Evolutionary conservation across 92 coral and sea anemone species (phyloP).

Genomic region (Anthopleura xanthogrammica): DNA sequence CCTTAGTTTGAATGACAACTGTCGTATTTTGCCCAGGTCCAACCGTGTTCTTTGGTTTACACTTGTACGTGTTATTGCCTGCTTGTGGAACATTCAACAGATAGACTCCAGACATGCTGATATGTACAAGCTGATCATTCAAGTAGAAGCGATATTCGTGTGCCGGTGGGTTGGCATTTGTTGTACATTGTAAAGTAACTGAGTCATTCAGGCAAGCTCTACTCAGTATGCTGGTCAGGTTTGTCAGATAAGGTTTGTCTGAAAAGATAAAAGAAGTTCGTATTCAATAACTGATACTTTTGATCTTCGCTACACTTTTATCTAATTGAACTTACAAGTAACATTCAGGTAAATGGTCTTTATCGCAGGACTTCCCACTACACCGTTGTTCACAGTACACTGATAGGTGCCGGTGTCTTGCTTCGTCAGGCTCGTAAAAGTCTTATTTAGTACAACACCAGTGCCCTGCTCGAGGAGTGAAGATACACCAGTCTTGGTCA

Average conservation of each 20-base stretch:
- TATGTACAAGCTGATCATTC: conserved; percentile 27
- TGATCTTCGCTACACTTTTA: too few relatives aligned
- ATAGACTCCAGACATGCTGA: conserved; percentile 30
- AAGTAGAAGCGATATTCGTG: conserved; percentile 34
- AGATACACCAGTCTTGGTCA: conserved; percentile 16
- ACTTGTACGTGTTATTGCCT: conserved; percentile 39
- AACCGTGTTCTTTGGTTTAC: conserved; percentile 52
- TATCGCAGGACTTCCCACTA: neutral
- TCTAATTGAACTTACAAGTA: neutral
- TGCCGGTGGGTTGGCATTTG: conserved; percentile 45
- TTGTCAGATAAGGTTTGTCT: conserved; percentile 28
- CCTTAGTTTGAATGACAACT: too few relatives aligned
- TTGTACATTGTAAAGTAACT: conserved; percentile 36
- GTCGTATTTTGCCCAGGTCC: too few relatives aligned
- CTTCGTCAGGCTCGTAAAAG: conserved; percentile 16
- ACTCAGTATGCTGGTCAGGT: neutral
- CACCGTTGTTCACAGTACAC: conserved; percentile 48
- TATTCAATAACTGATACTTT: too few relatives aligned
- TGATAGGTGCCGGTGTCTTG: conserved; percentile 30
- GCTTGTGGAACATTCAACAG: conserved; percentile 10
- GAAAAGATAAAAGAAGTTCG: neutral
- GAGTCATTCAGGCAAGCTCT: conserved; percentile 23
- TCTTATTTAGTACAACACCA: neutral
- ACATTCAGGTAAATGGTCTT: too few relatives aligned
- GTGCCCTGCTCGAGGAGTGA: conserved; percentile 4